Conservation (phyloP, 2,113 vertebrate genomes). For the Hippotragus niger region DNA sequence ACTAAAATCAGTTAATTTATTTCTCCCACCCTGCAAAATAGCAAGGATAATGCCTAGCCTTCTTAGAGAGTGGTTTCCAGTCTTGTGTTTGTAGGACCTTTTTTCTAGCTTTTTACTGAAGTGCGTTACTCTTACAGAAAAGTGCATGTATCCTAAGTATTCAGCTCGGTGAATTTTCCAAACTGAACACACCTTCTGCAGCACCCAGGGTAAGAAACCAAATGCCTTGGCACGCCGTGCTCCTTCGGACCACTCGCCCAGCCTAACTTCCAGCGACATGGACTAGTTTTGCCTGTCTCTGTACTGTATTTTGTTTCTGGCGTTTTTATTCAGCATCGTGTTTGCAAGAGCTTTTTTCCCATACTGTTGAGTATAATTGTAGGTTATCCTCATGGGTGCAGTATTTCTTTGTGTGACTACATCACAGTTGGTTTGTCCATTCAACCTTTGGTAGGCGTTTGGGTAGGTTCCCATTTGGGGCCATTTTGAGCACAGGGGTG, state of each 20-base stretch:
- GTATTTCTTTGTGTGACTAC: background rate
- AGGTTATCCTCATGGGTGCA: background rate
- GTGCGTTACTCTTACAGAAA: background rate
- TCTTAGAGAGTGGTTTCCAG: background rate
- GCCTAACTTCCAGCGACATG: background rate
- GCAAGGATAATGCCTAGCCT: background rate
- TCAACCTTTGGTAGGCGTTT: background rate
- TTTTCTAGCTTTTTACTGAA: background rate
- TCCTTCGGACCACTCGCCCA: background rate
- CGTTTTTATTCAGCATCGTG: background rate
- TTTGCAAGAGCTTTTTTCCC: too few species aligned
- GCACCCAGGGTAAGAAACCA: background rate
- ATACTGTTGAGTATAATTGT: background rate
- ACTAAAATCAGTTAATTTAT: background rate
- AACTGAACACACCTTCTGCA: background rate
- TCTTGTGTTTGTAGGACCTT: background rate
- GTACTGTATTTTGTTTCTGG: background rate
- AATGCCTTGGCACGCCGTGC: background rate
- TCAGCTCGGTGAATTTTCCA: background rate
- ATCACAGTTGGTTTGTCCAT: background rate
- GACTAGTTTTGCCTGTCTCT: background rate
- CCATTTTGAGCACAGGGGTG: accelerated
- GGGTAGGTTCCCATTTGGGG: background rate
- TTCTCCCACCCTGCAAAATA: background rate
- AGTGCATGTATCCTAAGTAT: accelerated